phyloP scores from a whole-genome alignment of 2,888 invertebrate genomes.

The Hylaea fasciaria region DNA sequence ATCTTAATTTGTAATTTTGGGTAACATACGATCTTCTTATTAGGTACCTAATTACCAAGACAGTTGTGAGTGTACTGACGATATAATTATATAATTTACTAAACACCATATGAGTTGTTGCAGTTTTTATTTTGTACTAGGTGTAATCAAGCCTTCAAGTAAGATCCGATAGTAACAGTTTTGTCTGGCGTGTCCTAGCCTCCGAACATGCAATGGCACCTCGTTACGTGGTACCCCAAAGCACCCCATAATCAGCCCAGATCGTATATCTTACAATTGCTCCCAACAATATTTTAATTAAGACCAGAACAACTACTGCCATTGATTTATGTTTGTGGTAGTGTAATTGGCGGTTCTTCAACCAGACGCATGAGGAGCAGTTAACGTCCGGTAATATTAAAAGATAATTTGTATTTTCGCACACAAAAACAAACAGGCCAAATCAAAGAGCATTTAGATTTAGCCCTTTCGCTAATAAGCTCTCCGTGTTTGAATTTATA shows the following conservation, averaged over 20 bases:
- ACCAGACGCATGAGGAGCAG: slow-evolving; percentile 43
- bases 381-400: slow-evolving; percentile 48
- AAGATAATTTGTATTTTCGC: slow-evolving; percentile 43
- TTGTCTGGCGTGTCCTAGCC: background rate
- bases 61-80: too few relatives aligned
- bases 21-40: too few relatives aligned
- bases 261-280: slow-evolving; percentile 48
- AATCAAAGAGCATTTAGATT: slow-evolving; percentile 19
- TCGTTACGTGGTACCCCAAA: slow-evolving; percentile 22
- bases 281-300: slow-evolving; percentile 53
- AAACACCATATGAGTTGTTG: too few relatives aligned
- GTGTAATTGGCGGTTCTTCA: slow-evolving; percentile 53
- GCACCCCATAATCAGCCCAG: slow-evolving; percentile 44
- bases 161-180: background rate
- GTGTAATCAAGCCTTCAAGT: too few relatives aligned
- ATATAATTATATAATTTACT: too few relatives aligned
- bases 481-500: slow-evolving; percentile 39
- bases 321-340: slow-evolving; percentile 52
- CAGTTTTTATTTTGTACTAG: too few relatives aligned
- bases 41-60: too few relatives aligned
- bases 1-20: too few relatives aligned
- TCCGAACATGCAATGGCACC: background rate
- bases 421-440: slow-evolving; percentile 25
- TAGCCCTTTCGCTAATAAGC: slow-evolving; percentile 50
- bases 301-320: slow-evolving; percentile 48